A percentile compares a stretch with the other conserved stretches of the same genome.
phyloP scores from a whole-genome alignment of 2,888 invertebrate species.

The Perizoma flavofasciatum region DNA sequence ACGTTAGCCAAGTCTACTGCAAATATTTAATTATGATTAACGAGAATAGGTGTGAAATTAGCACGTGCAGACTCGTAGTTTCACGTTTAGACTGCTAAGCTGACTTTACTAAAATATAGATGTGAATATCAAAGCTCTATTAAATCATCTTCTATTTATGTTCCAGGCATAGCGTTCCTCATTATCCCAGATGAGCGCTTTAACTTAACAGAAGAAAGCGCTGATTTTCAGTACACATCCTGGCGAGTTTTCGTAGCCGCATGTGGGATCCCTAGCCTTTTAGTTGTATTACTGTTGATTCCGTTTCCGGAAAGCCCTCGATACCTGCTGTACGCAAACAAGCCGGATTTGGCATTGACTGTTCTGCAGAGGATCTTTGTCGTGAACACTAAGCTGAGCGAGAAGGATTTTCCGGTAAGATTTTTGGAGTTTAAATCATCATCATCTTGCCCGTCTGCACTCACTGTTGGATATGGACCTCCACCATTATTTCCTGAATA shows the following conservation, averaged over 20 bases:
- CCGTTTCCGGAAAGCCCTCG: constrained; percentile 84
- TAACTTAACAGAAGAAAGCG: constrained; percentile 56
- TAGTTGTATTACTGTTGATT: constrained; percentile 76
- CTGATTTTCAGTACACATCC: constrained; percentile 78
- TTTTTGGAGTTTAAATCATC: no score
- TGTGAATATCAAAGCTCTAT: no score
- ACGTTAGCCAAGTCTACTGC: no score
- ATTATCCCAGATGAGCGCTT: constrained; percentile 70
- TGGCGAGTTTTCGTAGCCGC: constrained; percentile 87
- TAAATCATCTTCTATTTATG: no score
- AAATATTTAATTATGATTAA: no score
- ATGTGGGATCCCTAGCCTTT: constrained; percentile 83
- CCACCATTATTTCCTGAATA: no score
- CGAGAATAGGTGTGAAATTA: no score
- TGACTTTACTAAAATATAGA: no score
- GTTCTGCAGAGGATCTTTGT: constrained; percentile 83
- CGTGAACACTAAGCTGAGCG: constrained; percentile 76
- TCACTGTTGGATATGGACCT: no score
- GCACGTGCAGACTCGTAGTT: no score
- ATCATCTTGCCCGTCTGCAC: no score
- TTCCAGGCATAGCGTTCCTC: constrained; percentile 73
- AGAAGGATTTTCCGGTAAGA: constrained; percentile 82
- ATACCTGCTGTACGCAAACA: constrained; percentile 79
- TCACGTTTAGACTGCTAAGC: no score
- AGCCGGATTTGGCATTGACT: constrained; percentile 73